Conservation (phyloP, 2,888 invertebrate genomes). For the Xylota sylvarum region DNA sequence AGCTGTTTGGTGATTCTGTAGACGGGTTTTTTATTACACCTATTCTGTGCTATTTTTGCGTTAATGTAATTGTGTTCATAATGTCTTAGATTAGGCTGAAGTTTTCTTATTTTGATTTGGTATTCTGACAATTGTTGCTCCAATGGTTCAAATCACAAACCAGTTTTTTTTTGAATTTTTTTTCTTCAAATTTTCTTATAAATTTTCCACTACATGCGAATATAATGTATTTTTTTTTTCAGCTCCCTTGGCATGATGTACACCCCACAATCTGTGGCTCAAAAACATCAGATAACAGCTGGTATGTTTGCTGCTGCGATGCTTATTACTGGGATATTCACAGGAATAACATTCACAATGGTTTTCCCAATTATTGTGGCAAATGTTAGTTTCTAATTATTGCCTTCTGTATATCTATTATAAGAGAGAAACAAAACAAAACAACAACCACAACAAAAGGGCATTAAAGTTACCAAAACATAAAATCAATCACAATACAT, state of each 20-base stretch:
- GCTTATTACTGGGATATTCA: slow-evolving; percentile 94
- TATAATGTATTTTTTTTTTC: slow-evolving; percentile 80
- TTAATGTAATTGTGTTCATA: too few relatives aligned
- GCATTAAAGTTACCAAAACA: slow-evolving; percentile 22
- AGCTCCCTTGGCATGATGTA: slow-evolving; percentile 87
- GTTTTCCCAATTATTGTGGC: slow-evolving; percentile 88
- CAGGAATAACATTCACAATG: slow-evolving; percentile 92
- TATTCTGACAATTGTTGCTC: too few relatives aligned
- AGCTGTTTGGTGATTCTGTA: too few relatives aligned
- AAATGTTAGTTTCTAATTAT: slow-evolving; percentile 71
- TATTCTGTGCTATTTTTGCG: too few relatives aligned
- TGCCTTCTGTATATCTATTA: not conserved
- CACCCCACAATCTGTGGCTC: slow-evolving; percentile 88
- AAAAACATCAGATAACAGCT: slow-evolving; percentile 92
- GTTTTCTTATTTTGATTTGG: too few relatives aligned
- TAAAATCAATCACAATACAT: slow-evolving; percentile 18
- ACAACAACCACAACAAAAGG: slow-evolving; percentile 12
- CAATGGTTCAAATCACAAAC: too few relatives aligned
- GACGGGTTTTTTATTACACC: too few relatives aligned
- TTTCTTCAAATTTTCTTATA: slow-evolving; percentile 2
- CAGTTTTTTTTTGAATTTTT: not conserved
- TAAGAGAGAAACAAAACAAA: not conserved
- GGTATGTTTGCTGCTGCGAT: slow-evolving; percentile 99
- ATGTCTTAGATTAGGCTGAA: too few relatives aligned
- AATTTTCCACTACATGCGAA: too few relatives aligned